A percentile compares a stretch with the other conserved stretches of the same genome.
Evolutionary conservation across 2,113 vertebrate genomes (phyloP).

Genomic region (Ceyx cyanopectus): DNA sequence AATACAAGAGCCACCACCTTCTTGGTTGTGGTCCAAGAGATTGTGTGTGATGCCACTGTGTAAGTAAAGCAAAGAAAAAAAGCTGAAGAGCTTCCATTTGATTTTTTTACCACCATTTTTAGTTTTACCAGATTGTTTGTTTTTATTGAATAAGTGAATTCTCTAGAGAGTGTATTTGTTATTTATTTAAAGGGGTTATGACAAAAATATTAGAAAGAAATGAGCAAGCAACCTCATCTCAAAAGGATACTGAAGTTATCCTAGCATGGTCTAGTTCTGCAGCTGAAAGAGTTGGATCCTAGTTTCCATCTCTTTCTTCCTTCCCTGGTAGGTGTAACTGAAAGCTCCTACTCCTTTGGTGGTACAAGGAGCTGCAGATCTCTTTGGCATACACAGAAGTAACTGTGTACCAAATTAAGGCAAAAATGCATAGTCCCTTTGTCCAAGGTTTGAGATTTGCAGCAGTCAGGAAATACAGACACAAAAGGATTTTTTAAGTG

Average conservation of each 20-base stretch:
- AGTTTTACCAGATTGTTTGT: not conserved
- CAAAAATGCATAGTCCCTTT: not conserved
- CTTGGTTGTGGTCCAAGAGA: too few relatives aligned
- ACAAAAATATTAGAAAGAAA: slow-evolving; percentile 1
- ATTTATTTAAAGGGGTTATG: not conserved
- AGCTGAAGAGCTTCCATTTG: too few relatives aligned
- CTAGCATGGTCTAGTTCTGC: not conserved
- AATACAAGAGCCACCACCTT: too few relatives aligned
- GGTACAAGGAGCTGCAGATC: not conserved
- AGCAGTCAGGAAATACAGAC: not conserved
- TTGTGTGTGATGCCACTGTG: too few relatives aligned
- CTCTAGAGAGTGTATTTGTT: not conserved
- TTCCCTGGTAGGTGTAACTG: not conserved
- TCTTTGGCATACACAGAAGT: not conserved
- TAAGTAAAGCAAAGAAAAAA: too few relatives aligned
- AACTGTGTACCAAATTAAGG: not conserved
- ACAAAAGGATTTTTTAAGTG: not conserved
- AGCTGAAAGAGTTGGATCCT: not conserved
- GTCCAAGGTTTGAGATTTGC: not conserved
- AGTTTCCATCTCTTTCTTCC: not conserved
- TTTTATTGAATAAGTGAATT: not conserved
- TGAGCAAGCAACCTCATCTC: not conserved
- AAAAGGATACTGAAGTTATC: not conserved
- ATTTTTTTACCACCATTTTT: not conserved
- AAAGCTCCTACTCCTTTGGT: not conserved